Percentiles rank a stretch among this genome's conserved stretches.
phyloP scores from a whole-genome alignment of 2,797 vertebrate species.

The Nannoperca australis region DNA sequence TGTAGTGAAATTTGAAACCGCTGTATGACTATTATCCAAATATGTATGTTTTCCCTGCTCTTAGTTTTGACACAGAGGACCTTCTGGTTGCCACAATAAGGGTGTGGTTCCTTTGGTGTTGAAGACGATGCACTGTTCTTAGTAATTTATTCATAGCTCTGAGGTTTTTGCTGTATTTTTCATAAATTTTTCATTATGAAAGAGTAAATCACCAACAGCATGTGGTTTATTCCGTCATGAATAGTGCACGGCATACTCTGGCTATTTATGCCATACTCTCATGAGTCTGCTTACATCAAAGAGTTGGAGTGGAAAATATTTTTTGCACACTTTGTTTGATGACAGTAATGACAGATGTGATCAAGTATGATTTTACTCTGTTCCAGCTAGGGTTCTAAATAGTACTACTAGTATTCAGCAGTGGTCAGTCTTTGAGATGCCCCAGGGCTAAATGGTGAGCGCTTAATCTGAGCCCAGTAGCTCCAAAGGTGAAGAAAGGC shows the following conservation, averaged over 20 bases:
- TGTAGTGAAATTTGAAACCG: not conserved
- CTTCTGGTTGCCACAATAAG: constrained; percentile 3
- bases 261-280: constrained; percentile 66
- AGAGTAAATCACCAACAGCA: constrained; percentile 80
- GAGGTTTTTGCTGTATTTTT: constrained; percentile 77
- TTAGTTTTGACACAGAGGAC: too few relatives aligned
- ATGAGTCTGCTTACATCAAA: constrained; percentile 48
- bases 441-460: constrained; percentile 20
- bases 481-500: constrained; percentile 34
- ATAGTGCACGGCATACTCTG: constrained; percentile 75
- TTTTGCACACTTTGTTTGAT: constrained; percentile 40
- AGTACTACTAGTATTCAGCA: constrained; percentile 13
- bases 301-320: constrained; percentile 37
- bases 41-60: not conserved
- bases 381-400: constrained; percentile 14
- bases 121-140: constrained; percentile 53
- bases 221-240: constrained; percentile 78
- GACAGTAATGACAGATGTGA: constrained; percentile 25
- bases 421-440: constrained; percentile 10
- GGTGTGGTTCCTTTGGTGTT: constrained; percentile 53
- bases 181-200: constrained; percentile 83
- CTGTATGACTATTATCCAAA: not conserved
- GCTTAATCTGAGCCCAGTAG: constrained; percentile 30
- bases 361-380: constrained; percentile 29
- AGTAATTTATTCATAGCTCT: constrained; percentile 84